Evolutionary conservation across 2,888 invertebrate species (phyloP).

Genomic region (Therioaphis trifolii): DNA sequence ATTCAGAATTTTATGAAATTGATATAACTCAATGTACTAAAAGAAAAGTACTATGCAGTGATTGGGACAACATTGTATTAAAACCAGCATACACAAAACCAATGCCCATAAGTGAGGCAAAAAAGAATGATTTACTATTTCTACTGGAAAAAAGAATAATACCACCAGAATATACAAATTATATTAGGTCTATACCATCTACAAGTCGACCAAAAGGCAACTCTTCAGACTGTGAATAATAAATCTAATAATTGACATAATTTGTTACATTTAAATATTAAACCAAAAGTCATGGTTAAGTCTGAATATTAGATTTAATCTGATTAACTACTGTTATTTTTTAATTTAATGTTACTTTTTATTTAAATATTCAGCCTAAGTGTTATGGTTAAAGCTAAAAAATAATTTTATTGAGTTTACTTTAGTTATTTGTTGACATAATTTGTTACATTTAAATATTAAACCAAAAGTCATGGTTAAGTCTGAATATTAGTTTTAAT

Average conservation of each 20-base stretch:
- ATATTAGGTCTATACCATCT: slow-evolving; percentile 17
- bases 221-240: not conserved
- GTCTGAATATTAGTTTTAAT: too few relatives aligned
- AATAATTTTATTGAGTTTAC: too few relatives aligned
- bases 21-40: slow-evolving; percentile 22
- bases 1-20: slow-evolving; percentile 20
- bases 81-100: slow-evolving; percentile 22
- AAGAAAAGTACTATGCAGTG: not conserved
- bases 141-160: slow-evolving; percentile 10
- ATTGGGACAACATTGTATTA: not conserved
- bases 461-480: not conserved
- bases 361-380: too few relatives aligned
- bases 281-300: not conserved
- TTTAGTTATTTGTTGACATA: too few relatives aligned
- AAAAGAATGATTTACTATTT: slow-evolving; percentile 39
- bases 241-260: not conserved
- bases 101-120: slow-evolving; percentile 11
- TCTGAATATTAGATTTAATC: not conserved
- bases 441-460: not conserved
- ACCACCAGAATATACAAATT: slow-evolving; percentile 25
- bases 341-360: not conserved
- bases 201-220: slow-evolving; percentile 27
- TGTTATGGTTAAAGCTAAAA: too few relatives aligned
- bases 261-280: not conserved
- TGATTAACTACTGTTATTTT: not conserved